These are phyloP conservation scores for Epiblema foenella DNA, from an alignment of 2,888 invertebrate genomes.

Conservation along the genomic window DNA sequence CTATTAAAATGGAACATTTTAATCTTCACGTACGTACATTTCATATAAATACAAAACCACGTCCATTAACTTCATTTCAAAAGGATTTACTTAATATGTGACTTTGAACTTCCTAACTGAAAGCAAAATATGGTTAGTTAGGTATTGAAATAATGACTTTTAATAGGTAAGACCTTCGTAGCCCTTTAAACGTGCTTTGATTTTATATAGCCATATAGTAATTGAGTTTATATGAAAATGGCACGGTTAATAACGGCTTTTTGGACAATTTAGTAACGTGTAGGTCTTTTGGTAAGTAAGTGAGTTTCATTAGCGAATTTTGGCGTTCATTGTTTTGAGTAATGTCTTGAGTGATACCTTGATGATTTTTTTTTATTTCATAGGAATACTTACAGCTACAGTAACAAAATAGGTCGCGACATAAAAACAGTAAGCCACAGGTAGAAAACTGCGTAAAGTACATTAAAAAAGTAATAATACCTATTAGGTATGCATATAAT, in stretches of 20 bases:
- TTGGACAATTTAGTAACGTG: slow-evolving; percentile 34
- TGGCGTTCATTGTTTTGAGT: slow-evolving; percentile 23
- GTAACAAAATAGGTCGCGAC: no score
- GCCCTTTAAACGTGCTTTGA: slow-evolving; percentile 39
- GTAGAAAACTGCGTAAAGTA: no score
- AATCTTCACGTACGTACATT: background rate
- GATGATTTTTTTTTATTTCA: background rate
- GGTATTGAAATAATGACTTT: slow-evolving; percentile 25
- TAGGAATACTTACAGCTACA: no score
- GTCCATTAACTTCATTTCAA: background rate
- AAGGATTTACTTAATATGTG: background rate
- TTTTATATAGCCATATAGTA: slow-evolving; percentile 35
- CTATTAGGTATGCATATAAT: no score
- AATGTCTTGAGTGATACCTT: background rate
- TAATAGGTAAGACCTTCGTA: slow-evolving; percentile 30
- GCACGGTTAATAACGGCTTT: slow-evolving; percentile 39
- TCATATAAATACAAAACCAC: background rate
- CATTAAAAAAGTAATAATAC: no score
- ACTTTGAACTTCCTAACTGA: slow-evolving; percentile 15
- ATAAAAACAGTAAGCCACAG: no score
- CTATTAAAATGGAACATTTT: background rate
- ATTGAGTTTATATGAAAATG: slow-evolving; percentile 44
- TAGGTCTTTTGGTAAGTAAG: slow-evolving; percentile 17
- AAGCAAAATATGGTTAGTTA: slow-evolving; percentile 19
- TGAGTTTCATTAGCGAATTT: slow-evolving; percentile 13